Conservation (phyloP, 1,140 invertebrate genomes). For the Ctenoplectra terminalis region DNA sequence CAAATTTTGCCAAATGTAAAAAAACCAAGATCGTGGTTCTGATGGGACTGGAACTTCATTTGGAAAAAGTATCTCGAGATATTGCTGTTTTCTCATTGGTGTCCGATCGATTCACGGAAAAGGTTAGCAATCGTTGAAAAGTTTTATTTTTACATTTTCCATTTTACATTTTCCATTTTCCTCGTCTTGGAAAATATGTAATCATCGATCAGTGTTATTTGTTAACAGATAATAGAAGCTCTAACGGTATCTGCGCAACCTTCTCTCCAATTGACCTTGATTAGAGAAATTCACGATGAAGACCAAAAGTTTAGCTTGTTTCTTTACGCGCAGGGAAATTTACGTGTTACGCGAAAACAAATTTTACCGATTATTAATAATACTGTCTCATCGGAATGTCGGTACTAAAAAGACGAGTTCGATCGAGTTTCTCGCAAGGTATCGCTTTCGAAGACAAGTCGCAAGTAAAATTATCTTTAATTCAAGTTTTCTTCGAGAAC, state of each 20-base stretch:
- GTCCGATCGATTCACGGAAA: constrained; percentile 72
- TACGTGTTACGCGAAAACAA: constrained; percentile 85
- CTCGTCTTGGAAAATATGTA: background rate
- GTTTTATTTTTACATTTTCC: background rate
- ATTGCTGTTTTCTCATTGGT: constrained; percentile 81
- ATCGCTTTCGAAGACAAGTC: too few relatives aligned
- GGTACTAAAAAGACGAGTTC: background rate
- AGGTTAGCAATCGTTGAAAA: constrained; percentile 65
- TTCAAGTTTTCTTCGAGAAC: too few relatives aligned
- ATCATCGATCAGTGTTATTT: constrained; percentile 27
- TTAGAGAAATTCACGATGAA: constrained; percentile 63
- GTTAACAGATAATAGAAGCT: constrained; percentile 71
- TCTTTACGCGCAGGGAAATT: constrained; percentile 83
- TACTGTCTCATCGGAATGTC: background rate
- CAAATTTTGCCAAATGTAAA: constrained; percentile 79
- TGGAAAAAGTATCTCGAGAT: constrained; percentile 80
- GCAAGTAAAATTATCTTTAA: too few relatives aligned
- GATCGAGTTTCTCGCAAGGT: background rate
- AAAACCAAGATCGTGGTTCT: constrained; percentile 79
- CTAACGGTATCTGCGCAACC: constrained; percentile 67
- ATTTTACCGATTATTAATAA: constrained; percentile 84
- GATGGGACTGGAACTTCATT: constrained; percentile 83
- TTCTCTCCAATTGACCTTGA: constrained; percentile 72
- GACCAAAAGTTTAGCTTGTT: constrained; percentile 61
- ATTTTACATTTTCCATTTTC: too few relatives aligned